phyloP scores from a whole-genome alignment of 2,888 invertebrate genomes.

The Mantis religiosa region DNA sequence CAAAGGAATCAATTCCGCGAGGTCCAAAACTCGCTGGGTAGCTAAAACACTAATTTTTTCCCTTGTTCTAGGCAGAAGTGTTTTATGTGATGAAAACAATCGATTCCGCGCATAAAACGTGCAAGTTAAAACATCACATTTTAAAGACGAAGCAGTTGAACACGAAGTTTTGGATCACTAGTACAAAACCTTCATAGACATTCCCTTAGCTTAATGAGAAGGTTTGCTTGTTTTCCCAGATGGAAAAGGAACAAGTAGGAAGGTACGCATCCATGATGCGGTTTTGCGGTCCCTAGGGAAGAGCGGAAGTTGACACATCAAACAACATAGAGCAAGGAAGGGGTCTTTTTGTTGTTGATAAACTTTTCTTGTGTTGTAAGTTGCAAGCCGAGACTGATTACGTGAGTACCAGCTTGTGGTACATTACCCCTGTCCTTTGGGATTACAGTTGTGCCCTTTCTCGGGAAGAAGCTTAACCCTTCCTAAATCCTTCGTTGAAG shows the following conservation, averaged over 20 bases:
- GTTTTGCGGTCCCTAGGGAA: background rate
- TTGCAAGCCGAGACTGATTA: background rate
- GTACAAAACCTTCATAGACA: too few relatives aligned
- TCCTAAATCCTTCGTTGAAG: background rate
- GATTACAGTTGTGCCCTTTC: background rate
- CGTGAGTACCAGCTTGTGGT: background rate
- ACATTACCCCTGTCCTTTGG: background rate
- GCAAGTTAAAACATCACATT: too few relatives aligned
- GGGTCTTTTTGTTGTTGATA: background rate
- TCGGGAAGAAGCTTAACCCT: background rate
- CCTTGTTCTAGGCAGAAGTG: too few relatives aligned
- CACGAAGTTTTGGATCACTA: too few relatives aligned
- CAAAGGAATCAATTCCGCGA: too few relatives aligned
- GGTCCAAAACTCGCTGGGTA: too few relatives aligned
- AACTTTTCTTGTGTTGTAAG: background rate
- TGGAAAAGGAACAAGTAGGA: background rate
- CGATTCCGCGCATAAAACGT: too few relatives aligned
- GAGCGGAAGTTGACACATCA: background rate
- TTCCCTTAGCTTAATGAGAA: too few relatives aligned
- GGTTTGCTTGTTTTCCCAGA: background rate
- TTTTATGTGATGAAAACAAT: too few relatives aligned
- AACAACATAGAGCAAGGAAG: background rate
- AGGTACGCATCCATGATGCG: background rate
- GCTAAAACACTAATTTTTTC: too few relatives aligned
- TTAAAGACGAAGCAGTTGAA: too few relatives aligned